Evolutionary conservation across 2,797 vertebrate species (phyloP).

Genomic region (Smutsia gigantea): DNA sequence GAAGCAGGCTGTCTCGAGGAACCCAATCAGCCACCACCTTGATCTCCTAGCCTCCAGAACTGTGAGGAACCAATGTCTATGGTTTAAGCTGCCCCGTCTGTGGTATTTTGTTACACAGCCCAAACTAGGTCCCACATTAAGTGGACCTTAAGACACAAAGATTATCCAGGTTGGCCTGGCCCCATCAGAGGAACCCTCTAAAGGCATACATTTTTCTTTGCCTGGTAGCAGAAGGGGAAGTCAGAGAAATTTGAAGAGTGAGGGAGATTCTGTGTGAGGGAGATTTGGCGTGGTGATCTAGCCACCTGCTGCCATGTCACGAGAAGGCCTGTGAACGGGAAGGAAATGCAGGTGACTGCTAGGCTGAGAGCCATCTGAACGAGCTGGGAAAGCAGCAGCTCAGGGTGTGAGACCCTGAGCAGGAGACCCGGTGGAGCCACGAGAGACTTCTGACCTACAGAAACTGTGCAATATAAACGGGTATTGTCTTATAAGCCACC

Average conservation of each 20-base stretch:
- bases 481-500: not conserved
- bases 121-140: not conserved
- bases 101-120: not conserved
- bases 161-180: not conserved
- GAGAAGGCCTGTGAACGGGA: not conserved
- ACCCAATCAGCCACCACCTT: fast-evolving
- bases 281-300: not conserved
- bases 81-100: not conserved
- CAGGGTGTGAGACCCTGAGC: not conserved
- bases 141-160: not conserved
- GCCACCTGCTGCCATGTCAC: not conserved
- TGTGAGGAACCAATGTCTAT: not conserved
- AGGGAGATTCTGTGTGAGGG: not conserved
- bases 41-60: not conserved
- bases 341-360: not conserved
- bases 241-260: not conserved
- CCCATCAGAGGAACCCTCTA: not conserved
- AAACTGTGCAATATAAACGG: not conserved
- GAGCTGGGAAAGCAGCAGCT: not conserved
- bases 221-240: not conserved
- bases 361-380: not conserved
- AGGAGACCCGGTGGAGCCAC: not conserved
- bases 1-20: not conserved
- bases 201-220: not conserved
- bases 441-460: not conserved